phyloP scores from a whole-genome alignment of 2,113 vertebrate species.

The Ctenodactylus gundi region DNA sequence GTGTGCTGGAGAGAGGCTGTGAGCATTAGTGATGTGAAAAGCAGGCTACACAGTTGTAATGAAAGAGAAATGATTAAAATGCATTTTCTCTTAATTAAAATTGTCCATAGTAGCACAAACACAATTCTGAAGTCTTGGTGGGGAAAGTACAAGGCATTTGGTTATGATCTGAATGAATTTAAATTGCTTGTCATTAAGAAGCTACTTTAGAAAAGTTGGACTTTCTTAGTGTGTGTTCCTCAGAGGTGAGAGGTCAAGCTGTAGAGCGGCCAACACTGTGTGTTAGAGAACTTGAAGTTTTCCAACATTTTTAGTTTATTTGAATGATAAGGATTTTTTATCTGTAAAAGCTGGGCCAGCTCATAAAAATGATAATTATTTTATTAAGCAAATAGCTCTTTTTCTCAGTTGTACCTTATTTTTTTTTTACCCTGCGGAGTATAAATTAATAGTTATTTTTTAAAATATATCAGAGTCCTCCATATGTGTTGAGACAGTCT shows the following conservation, averaged over 20 bases:
- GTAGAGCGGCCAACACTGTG: fast-evolving
- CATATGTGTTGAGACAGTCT: neutral
- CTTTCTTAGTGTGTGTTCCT: neutral
- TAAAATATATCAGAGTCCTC: neutral
- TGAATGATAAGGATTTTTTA: neutral
- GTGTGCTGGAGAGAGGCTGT: neutral
- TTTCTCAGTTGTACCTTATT: neutral
- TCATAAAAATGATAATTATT: slow-evolving; percentile 3
- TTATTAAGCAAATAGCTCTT: neutral
- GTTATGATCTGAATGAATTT: neutral
- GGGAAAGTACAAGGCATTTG: neutral
- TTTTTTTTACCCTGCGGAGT: neutral
- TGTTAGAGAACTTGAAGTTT: neutral
- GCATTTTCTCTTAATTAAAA: neutral
- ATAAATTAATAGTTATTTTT: neutral
- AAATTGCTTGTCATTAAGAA: neutral
- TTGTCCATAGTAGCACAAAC: neutral
- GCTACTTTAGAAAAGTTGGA: neutral
- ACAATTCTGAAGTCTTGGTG: neutral
- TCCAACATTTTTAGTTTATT: neutral
- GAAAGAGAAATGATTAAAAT: slow-evolving; percentile 1
- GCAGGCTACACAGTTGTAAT: neutral
- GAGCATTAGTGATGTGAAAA: neutral
- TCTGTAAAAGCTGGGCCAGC: neutral
- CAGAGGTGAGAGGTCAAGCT: neutral